Percentiles rank a stretch among this genome's conserved stretches.
phyloP scores from a whole-genome alignment of 2,888 invertebrate species.

The Himalopsyche tibetana region DNA sequence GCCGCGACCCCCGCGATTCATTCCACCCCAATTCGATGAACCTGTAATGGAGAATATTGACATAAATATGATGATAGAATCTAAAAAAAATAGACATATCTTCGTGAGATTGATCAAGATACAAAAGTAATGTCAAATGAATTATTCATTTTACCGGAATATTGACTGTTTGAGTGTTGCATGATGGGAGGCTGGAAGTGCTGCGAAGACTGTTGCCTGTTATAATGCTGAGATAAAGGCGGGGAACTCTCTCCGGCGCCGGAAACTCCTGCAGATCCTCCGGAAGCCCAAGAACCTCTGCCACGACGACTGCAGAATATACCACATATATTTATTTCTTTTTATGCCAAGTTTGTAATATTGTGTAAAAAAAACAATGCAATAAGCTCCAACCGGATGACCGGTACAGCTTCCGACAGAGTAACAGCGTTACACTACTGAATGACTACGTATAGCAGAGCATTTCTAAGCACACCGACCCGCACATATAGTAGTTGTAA shows the following conservation, averaged over 20 bases:
- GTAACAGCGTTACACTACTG: too few species aligned
- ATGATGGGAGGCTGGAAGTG: conserved; percentile 64
- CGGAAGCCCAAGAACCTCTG: conserved; percentile 62
- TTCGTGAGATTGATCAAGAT: not conserved
- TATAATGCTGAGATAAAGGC: conserved; percentile 55
- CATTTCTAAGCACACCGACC: too few species aligned
- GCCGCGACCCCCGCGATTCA: conserved; percentile 60
- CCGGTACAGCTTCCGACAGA: too few species aligned
- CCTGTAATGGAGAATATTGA: conserved; percentile 46
- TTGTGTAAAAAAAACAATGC: too few species aligned
- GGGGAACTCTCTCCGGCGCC: conserved; percentile 56
- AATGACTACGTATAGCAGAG: too few species aligned
- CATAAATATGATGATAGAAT: too few species aligned
- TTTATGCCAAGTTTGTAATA: too few species aligned
- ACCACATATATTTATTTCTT: not conserved
- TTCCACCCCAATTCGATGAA: conserved; percentile 56
- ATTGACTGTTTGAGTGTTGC: conserved; percentile 60
- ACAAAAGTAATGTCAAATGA: not conserved
- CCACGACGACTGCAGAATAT: conserved; percentile 52
- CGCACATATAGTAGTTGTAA: too few species aligned
- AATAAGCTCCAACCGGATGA: too few species aligned
- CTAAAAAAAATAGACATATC: too few species aligned
- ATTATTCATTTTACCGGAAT: conserved; percentile 52
- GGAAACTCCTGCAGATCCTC: not conserved
- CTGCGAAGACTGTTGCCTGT: conserved; percentile 53